phyloP scores from a whole-genome alignment of 2,797 vertebrate genomes.

The Peromyscus eremicus region DNA sequence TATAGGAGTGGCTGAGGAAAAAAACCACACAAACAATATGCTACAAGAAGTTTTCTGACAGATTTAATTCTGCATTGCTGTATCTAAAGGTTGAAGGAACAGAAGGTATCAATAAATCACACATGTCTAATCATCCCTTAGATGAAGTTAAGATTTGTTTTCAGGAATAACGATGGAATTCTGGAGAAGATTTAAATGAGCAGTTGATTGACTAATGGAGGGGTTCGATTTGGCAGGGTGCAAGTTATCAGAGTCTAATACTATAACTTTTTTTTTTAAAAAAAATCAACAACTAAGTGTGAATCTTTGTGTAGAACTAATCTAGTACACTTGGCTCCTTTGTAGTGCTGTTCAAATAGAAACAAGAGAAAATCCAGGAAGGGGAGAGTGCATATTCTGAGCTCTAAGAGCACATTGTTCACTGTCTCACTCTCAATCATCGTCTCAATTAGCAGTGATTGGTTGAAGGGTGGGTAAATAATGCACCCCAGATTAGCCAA shows the following conservation, averaged over 20 bases:
- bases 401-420: background rate
- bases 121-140: background rate
- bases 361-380: background rate
- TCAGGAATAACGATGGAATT: constrained; percentile 30
- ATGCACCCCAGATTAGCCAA: background rate
- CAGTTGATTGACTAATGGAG: background rate
- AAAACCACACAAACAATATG: constrained; percentile 40
- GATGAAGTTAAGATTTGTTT: constrained; percentile 5
- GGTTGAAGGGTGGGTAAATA: background rate
- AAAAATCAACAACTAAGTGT: background rate
- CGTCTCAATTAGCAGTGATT: background rate
- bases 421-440: background rate
- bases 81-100: constrained; percentile 39
- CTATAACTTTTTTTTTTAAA: background rate
- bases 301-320: background rate
- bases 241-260: background rate
- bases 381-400: background rate
- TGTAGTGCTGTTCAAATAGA: background rate
- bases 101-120: background rate
- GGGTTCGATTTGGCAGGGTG: background rate
- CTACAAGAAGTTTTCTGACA: constrained; percentile 55
- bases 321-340: background rate
- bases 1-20: constrained; percentile 56
- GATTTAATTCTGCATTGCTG: background rate
- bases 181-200: constrained; percentile 39